Conservation (phyloP, 2,113 vertebrate species). For the Emydura subglobosa region DNA sequence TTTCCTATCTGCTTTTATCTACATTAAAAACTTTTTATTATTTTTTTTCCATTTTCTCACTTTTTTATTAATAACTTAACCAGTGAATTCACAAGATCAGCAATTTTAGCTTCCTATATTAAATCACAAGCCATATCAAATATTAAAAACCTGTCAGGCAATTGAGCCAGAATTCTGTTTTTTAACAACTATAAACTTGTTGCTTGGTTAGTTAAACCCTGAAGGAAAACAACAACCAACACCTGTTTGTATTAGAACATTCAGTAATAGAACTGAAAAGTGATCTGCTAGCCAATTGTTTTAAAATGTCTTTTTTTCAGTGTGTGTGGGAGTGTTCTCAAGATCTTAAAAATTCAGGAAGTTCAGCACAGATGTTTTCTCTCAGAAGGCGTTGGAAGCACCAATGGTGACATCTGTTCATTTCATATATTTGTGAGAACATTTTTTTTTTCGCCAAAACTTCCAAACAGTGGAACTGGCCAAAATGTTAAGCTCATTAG, state of each 20-base stretch:
- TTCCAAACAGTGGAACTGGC: constrained; percentile 51
- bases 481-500: constrained; percentile 50
- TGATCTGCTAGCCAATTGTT: constrained; percentile 49
- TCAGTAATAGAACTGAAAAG: constrained; percentile 54
- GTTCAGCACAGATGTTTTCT: constrained; percentile 82
- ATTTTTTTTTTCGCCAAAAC: constrained; percentile 62
- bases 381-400: constrained; percentile 80
- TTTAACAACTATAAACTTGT: background rate
- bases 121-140: background rate
- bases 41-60: background rate
- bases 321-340: constrained; percentile 80
- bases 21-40: background rate
- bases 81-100: background rate
- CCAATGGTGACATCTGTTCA: constrained; percentile 78
- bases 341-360: constrained; percentile 78
- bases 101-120: background rate
- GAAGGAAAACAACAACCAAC: constrained; percentile 45
- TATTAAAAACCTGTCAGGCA: background rate
- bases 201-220: constrained; percentile 28
- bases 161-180: background rate
- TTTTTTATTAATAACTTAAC: background rate
- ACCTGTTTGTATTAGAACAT: constrained; percentile 64
- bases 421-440: constrained; percentile 78
- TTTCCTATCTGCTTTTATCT: background rate
- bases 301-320: constrained; percentile 60